A percentile compares a stretch with the other conserved stretches of the same genome.
Evolutionary conservation across 2,113 vertebrate genomes (phyloP).

Genomic region (Chaetorhynchus papuensis): DNA sequence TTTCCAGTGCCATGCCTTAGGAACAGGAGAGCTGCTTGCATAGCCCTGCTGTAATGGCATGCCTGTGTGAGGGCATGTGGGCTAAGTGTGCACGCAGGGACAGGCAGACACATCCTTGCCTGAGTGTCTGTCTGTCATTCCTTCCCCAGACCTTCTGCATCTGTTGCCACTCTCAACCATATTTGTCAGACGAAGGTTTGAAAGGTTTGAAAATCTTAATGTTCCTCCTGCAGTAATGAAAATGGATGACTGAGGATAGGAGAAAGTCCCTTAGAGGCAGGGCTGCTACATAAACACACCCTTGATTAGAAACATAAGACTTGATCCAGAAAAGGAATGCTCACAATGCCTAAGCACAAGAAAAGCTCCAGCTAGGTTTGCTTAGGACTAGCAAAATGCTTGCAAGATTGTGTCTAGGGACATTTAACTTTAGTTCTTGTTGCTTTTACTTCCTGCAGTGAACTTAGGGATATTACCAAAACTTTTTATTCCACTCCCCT

Average conservation of each 20-base stretch:
- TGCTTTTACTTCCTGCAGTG: neutral
- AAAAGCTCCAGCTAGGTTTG: neutral
- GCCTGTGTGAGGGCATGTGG: neutral
- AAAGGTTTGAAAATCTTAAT: neutral
- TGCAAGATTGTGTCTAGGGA: neutral
- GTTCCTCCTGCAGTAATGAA: neutral
- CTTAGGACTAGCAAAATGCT: neutral
- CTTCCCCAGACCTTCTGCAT: neutral
- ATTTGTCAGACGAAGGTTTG: neutral
- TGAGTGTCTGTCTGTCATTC: neutral
- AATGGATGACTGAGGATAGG: neutral
- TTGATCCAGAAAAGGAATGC: neutral
- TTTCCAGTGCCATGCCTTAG: neutral
- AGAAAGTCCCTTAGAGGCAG: neutral
- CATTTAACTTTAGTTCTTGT: neutral
- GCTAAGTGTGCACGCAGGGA: neutral
- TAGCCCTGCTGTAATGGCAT: rapidly evolving
- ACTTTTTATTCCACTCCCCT: neutral
- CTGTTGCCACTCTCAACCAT: neutral
- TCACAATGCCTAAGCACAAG: neutral
- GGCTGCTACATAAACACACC: neutral
- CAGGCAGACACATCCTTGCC: neutral
- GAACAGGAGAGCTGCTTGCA: neutral
- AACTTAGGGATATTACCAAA: neutral
- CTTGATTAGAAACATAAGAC: neutral